Conservation (phyloP, 2,888 invertebrate species). For the Harpalus rufipes region DNA sequence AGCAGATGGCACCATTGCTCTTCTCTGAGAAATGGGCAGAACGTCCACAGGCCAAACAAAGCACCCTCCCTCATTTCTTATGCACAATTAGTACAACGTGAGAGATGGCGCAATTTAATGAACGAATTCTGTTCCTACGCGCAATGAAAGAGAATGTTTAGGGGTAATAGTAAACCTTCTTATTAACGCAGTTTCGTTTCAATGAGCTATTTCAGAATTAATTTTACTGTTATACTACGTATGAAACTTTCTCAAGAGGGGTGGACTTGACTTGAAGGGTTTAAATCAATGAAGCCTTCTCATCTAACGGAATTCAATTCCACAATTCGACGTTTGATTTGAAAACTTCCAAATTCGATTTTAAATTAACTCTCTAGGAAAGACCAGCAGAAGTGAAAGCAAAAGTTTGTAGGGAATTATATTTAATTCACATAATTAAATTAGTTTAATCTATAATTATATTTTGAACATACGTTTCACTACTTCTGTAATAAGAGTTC, state of each 20-base stretch:
- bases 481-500: too few relatives aligned
- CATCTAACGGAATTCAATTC: slow-evolving; percentile 17
- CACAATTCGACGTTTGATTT: slow-evolving; percentile 40
- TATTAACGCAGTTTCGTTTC: slow-evolving; percentile 42
- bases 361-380: not conserved
- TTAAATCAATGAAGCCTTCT: slow-evolving; percentile 47
- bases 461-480: too few relatives aligned
- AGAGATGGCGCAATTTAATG: slow-evolving; percentile 54
- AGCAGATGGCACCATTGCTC: too few relatives aligned
- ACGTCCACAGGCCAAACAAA: too few relatives aligned
- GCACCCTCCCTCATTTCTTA: slow-evolving; percentile 41
- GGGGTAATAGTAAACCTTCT: slow-evolving; percentile 42
- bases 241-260: slow-evolving; percentile 10
- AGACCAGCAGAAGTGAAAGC: not conserved
- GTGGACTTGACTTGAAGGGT: slow-evolving; percentile 18
- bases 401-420: not conserved
- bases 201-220: slow-evolving; percentile 38
- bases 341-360: slow-evolving; percentile 37
- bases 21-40: too few relatives aligned
- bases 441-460: not conserved
- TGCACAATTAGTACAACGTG: slow-evolving; percentile 55
- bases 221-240: slow-evolving; percentile 21
- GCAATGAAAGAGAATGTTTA: slow-evolving; percentile 53
- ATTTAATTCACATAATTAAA: not conserved
- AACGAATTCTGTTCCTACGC: slow-evolving; percentile 46